A percentile compares a stretch with the other conserved stretches of the same genome.
Conservation (phyloP, 1,140 invertebrate species). For the Zaprionus africanus region DNA sequence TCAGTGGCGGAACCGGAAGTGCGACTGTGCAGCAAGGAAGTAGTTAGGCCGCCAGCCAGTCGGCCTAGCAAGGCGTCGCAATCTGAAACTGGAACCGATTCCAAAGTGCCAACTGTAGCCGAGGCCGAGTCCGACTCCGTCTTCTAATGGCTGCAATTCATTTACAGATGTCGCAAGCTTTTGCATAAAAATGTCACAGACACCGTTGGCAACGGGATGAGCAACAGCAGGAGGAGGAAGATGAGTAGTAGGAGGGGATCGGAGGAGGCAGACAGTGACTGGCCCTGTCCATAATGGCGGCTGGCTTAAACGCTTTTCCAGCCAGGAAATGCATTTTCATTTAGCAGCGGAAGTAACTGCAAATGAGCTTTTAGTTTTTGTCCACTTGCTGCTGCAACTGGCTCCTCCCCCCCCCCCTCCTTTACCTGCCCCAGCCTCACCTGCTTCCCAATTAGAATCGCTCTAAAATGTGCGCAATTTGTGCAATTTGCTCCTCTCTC, state of each 20-base stretch:
- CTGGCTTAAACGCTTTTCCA: conserved; percentile 70
- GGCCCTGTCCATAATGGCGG: conserved; percentile 32
- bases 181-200: conserved; percentile 77
- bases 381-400: conserved; percentile 44
- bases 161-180: conserved; percentile 79
- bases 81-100: neutral
- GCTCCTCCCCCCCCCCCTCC: neutral
- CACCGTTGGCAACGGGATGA: conserved; percentile 11
- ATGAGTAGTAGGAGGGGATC: neutral
- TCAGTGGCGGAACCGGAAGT: conserved; percentile 71
- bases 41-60: conserved; percentile 44
- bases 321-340: conserved; percentile 84
- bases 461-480: conserved; percentile 37
- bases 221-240: neutral
- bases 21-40: conserved; percentile 45
- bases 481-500: conserved; percentile 32
- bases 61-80: neutral
- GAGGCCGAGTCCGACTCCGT: conserved; percentile 11
- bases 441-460: conserved; percentile 3
- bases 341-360: conserved; percentile 82
- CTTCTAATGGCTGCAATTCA: conserved; percentile 76
- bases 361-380: conserved; percentile 84
- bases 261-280: neutral
- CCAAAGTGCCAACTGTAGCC: neutral
- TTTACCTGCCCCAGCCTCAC: neutral